Evolutionary conservation across 2,797 vertebrate genomes (phyloP).

Genomic region (Myripristis jacobus): DNA sequence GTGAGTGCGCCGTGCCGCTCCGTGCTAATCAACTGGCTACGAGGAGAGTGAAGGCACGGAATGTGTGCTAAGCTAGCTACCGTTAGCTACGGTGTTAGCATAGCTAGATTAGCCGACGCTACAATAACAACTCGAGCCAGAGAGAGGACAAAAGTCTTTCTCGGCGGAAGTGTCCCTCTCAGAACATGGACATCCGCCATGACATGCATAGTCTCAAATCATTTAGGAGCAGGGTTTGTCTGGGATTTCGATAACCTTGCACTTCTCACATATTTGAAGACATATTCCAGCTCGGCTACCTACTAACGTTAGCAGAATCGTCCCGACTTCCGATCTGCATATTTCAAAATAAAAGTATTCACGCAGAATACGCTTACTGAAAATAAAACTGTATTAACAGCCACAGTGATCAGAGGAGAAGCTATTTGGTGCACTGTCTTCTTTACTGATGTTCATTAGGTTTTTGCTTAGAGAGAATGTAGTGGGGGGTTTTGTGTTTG

Average conservation of each 20-base stretch:
- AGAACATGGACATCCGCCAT: constrained; percentile 52
- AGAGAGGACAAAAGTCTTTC: constrained; percentile 31
- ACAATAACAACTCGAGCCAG: constrained; percentile 69
- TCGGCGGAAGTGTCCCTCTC: constrained; percentile 2
- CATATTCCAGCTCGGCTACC: constrained; percentile 47
- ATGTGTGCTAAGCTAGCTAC: constrained; percentile 1
- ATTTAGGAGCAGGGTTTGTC: background rate
- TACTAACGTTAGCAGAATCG: constrained; percentile 27
- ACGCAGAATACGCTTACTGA: background rate
- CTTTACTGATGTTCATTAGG: too few species aligned
- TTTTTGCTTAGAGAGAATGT: too few species aligned
- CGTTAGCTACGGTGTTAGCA: constrained; percentile 38
- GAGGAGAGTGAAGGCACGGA: constrained; percentile 44
- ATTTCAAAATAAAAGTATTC: constrained; percentile 13
- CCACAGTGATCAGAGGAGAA: too few species aligned
- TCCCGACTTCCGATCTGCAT: constrained; percentile 27
- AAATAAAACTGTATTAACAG: background rate
- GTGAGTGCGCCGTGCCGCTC: constrained; percentile 31
- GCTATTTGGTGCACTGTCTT: too few species aligned
- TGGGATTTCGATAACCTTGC: constrained; percentile 14
- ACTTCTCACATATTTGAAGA: constrained; percentile 59
- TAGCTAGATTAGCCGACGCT: constrained; percentile 54
- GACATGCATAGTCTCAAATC: background rate
- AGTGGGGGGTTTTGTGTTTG: too few species aligned
- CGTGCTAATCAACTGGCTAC: constrained; percentile 52